Conservation (phyloP, 2,113 vertebrate species). For the Syrmaticus mikado region DNA sequence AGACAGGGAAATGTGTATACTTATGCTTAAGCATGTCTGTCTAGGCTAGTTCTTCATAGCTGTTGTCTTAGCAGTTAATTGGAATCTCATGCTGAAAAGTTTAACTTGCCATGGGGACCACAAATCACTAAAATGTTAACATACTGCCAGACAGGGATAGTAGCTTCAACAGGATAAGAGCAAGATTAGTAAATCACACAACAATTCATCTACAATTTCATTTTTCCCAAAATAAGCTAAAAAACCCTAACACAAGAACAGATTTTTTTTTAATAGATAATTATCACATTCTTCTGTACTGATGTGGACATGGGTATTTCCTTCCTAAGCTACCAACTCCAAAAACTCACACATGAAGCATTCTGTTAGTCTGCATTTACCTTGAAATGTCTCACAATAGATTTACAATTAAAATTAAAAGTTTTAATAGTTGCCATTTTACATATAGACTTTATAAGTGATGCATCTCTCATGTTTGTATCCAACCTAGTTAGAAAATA, state of each 20-base stretch:
- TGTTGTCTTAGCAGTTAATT: background rate
- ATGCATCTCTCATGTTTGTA: background rate
- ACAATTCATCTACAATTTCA: background rate
- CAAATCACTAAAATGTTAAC: background rate
- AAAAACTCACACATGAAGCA: accelerated
- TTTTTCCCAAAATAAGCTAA: background rate
- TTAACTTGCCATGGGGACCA: background rate
- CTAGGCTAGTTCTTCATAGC: background rate
- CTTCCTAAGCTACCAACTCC: background rate
- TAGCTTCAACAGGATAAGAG: background rate
- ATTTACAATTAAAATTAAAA: background rate
- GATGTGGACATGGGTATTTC: background rate
- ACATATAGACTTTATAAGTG: background rate
- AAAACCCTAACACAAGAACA: background rate
- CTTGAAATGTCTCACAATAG: background rate
- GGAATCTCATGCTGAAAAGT: background rate
- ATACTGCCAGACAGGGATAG: background rate
- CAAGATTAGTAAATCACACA: background rate
- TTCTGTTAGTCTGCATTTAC: background rate
- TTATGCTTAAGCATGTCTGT: background rate
- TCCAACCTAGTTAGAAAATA: background rate
- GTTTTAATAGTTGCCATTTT: background rate
- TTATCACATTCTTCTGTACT: background rate
- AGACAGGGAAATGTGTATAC: background rate
- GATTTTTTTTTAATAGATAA: background rate